Base-by-base conservation (phyloP, 2,113 vertebrate genomes). In the Gracilinanus agilis region DNA sequence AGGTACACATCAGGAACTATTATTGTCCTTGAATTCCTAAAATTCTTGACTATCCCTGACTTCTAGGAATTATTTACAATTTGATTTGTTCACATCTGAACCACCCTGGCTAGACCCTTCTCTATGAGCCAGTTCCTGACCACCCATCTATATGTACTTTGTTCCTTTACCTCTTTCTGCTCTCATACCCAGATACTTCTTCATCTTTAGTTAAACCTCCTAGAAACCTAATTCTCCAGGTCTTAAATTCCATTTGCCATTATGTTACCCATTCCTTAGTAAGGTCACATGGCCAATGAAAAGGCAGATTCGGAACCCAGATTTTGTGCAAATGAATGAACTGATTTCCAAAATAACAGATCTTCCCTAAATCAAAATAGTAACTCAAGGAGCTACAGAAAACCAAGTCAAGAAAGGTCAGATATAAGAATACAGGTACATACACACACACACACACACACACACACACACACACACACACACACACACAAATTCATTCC, bases 391-490 rank as follows among this genome's bases (percentile, higher is more conserved):
- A 3, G n/a, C 11, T 16, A 19, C 19, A 53, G 3, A 29, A 8
- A 10, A 75, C 16, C 44, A 54, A n/a, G 21, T 23, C 19, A 29
- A 9, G 49, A 44, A 10, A 9, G 7, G 0, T 11, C 6, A 29
- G 34, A 21, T 24, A 0, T 11, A 16, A 29, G 24, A 34, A n/a
- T 10, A n/a, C 0, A n/a, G 54, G 3, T 0, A 9, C 19, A 6
- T 34, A 27, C 25, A 44, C 24, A 21, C 19, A 9, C 6, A 9
- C 16, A 54, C 1, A 24, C 4, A 3, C 2, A 8, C 29, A 44
- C 0, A 53, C 27, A 40, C 34, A 4, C 90, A 49, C 49, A 49
- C 49, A 49, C 49, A 49, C 49, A 49, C 49, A 49, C 49, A 49
- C 49, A 49, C 49, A 49, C 49, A 49, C 49, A 49, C 49, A 49